These are phyloP conservation scores for Campoplex capitator DNA, from an alignment of 2,888 invertebrate genomes.

Conservation along the genomic window DNA sequence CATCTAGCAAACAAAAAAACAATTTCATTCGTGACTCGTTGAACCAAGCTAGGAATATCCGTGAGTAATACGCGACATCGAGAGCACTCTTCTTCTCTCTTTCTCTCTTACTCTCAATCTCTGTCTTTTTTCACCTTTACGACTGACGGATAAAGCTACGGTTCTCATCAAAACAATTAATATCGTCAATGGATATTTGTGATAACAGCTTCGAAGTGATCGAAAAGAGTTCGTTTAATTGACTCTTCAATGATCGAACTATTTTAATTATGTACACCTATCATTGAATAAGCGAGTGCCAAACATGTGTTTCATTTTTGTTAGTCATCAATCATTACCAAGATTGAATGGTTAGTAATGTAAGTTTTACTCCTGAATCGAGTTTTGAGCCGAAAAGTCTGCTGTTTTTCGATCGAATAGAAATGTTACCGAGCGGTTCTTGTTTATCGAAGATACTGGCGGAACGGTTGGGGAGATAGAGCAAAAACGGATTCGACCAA, in stretches of 20 bases:
- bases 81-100: constrained; percentile 44
- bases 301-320: constrained; percentile 60
- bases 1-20: background rate
- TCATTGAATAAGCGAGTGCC: constrained; percentile 60
- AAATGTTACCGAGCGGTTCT: background rate
- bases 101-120: constrained; percentile 31
- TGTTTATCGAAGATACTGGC: background rate
- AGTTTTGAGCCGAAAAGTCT: background rate
- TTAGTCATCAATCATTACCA: constrained; percentile 25
- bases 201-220: constrained; percentile 63
- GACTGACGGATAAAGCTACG: constrained; percentile 29
- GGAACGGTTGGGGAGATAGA: background rate
- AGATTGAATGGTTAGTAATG: background rate
- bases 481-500: background rate
- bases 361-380: background rate
- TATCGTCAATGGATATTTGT: constrained; percentile 65
- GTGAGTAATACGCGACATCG: constrained; percentile 58
- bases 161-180: constrained; percentile 44
- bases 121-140: constrained; percentile 18
- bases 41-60: constrained; percentile 42
- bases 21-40: constrained; percentile 16
- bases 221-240: constrained; percentile 38
- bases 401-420: background rate
- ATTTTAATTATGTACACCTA: constrained; percentile 44
- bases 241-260: constrained; percentile 41